Percentiles rank a stretch among this genome's conserved stretches.
Evolutionary conservation across 2,888 invertebrate species (phyloP).

Genomic region (Cataglyphis livida): DNA sequence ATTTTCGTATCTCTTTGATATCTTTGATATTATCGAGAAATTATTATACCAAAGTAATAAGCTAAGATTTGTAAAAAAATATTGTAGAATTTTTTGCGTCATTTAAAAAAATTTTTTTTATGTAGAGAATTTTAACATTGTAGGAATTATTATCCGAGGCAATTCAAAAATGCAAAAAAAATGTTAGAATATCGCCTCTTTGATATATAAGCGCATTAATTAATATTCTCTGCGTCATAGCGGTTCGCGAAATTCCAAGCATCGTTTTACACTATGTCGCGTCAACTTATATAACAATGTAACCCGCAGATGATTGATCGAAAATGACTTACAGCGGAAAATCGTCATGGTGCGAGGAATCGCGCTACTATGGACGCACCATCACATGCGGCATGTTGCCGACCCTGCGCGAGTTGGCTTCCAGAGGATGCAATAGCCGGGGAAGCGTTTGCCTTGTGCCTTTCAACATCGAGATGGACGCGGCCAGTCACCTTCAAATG

Average conservation of each 20-base stretch:
- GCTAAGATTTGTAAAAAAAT: background rate
- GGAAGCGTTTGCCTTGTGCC: slow-evolving; percentile 87
- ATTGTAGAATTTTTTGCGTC: background rate
- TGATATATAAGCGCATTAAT: background rate
- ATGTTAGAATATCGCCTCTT: background rate
- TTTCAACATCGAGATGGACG: slow-evolving; percentile 89
- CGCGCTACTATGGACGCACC: slow-evolving; percentile 60
- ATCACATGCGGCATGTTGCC: slow-evolving; percentile 89
- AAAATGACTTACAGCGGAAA: slow-evolving; percentile 72
- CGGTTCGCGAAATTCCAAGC: slow-evolving; percentile 28
- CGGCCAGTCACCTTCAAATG: slow-evolving; percentile 92
- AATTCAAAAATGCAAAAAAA: background rate
- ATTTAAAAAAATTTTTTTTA: background rate
- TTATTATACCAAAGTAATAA: background rate
- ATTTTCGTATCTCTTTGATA: slow-evolving; percentile 12
- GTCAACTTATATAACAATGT: slow-evolving; percentile 6
- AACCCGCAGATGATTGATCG: slow-evolving; percentile 18
- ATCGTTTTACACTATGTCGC: slow-evolving; percentile 10
- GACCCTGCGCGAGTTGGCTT: slow-evolving; percentile 88
- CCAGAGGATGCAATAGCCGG: slow-evolving; percentile 87
- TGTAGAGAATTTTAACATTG: background rate
- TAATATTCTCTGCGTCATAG: background rate
- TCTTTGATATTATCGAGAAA: slow-evolving; percentile 7
- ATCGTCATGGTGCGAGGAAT: slow-evolving; percentile 68
- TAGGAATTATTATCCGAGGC: background rate